Base-by-base conservation (phyloP, 2,797 vertebrate species). In the Enteromius argenteus region DNA sequence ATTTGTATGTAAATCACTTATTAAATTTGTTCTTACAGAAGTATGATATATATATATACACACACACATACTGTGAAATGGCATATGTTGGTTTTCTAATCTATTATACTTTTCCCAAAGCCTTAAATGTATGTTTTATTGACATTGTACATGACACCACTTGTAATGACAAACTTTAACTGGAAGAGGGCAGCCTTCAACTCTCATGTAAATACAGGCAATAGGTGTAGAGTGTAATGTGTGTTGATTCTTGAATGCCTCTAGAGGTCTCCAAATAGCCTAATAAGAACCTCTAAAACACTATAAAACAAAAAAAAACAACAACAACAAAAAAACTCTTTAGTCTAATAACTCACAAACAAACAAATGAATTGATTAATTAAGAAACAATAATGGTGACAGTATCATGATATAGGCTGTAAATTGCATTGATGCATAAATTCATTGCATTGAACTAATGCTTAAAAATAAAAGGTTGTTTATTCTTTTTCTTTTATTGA, bases 111-210 rank as follows among this genome's bases (percentile, higher is more conserved):
- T 21, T 13, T n/a, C 35, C 35, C 9, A 39, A n/a, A 67, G 19
- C 17, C 4, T 67, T 37, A 67, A 19, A 13, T 14, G 58, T 6
- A 39, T 42, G 21, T 14, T 14, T 35, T 17, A 53, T 27, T 17
- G 27, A 32, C 27, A 35, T 7, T 8, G 19, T n/a, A 17, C 4
- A 21, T 35, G 23, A n/a, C 21, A 27, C 62, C 0, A 13, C 5
- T 53, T 81, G 82, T 56, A 84, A 62, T 51, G 71, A 58, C 44
- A 4, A 13, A 13, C 13, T 10, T 72, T 35, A 56, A 58, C 67
- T 32, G 72, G 66, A 15, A 84, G 86, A 84, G 79, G 83, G 84
- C 73, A 60, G 58, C 44, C 11, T 23, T 30, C 51, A 39, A 39
- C 69, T 37, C 37, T 44, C 4, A 7, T 67, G 7, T 3, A 27